Percentiles rank a stretch among this genome's conserved stretches.
Conservation (phyloP, 1,140 invertebrate species). For the Belonocnema kinseyi region DNA sequence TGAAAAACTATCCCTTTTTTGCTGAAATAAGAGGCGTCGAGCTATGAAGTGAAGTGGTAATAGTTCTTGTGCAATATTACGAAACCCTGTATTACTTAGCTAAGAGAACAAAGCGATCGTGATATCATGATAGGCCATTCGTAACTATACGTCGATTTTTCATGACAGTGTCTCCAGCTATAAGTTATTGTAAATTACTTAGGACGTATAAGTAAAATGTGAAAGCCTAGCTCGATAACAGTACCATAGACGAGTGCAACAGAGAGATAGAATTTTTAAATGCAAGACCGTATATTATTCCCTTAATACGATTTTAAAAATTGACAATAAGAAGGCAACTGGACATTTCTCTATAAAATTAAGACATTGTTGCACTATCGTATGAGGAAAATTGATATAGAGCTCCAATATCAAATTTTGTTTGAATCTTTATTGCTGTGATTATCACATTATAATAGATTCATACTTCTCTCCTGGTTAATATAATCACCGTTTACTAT, state of each 20-base stretch:
- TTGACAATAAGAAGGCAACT: not conserved
- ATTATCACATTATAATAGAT: slow-evolving; percentile 14
- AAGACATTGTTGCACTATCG: not conserved
- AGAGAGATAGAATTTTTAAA: not conserved
- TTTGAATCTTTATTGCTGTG: not conserved
- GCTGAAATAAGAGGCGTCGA: no score
- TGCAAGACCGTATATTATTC: not conserved
- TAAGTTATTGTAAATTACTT: no score
- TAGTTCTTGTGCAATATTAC: no score
- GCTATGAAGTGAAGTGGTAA: no score
- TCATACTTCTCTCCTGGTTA: slow-evolving; percentile 21
- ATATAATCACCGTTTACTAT: slow-evolving; percentile 1
- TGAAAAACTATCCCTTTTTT: no score
- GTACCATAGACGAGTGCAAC: not conserved
- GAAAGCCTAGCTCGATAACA: not conserved
- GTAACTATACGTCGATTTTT: no score
- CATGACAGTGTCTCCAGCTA: no score
- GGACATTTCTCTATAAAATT: not conserved
- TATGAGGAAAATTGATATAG: not conserved
- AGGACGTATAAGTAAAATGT: no score
- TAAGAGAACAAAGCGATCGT: no score
- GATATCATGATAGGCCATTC: no score
- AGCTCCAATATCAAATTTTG: not conserved
- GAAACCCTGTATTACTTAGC: no score
- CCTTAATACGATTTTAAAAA: not conserved